Percentiles rank a stretch among this genome's conserved stretches.
phyloP scores from a whole-genome alignment of 2,113 vertebrate species.

The Lophotis ruficrista region DNA sequence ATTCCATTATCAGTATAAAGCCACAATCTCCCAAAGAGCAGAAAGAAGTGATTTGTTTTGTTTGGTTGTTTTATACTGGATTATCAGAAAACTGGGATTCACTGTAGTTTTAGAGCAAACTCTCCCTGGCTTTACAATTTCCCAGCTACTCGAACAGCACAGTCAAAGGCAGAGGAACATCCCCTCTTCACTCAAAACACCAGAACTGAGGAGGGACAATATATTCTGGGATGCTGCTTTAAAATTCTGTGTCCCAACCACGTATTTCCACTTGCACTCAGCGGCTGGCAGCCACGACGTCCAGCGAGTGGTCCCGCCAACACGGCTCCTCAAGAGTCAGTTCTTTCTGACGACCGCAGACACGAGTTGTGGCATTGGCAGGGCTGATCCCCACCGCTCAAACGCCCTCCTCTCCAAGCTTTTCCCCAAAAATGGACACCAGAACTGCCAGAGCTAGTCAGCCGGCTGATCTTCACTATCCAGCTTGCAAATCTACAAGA shows the following conservation, averaged over 20 bases:
- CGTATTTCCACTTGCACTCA: accelerated
- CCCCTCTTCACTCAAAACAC: not conserved
- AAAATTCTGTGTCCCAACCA: not conserved
- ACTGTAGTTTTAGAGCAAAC: not conserved
- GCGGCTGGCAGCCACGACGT: not conserved
- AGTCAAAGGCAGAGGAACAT: not conserved
- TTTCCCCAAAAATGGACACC: not conserved
- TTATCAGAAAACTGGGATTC: not conserved
- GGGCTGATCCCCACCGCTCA: not conserved
- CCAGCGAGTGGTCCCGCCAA: not conserved
- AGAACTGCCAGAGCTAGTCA: not conserved
- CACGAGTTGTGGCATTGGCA: not conserved
- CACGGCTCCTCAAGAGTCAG: not conserved
- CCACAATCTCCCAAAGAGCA: not conserved
- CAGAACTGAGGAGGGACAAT: not conserved
- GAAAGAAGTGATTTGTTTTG: not conserved
- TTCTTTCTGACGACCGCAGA: not conserved
- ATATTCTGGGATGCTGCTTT: not conserved
- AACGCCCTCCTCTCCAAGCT: accelerated
- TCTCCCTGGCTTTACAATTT: not conserved
- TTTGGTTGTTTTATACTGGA: not conserved
- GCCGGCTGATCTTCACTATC: not conserved
- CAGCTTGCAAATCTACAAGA: not conserved
- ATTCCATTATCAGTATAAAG: not conserved
- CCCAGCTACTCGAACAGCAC: not conserved